phyloP scores from a whole-genome alignment of 2,888 invertebrate species.

The Agrilus biguttatus region DNA sequence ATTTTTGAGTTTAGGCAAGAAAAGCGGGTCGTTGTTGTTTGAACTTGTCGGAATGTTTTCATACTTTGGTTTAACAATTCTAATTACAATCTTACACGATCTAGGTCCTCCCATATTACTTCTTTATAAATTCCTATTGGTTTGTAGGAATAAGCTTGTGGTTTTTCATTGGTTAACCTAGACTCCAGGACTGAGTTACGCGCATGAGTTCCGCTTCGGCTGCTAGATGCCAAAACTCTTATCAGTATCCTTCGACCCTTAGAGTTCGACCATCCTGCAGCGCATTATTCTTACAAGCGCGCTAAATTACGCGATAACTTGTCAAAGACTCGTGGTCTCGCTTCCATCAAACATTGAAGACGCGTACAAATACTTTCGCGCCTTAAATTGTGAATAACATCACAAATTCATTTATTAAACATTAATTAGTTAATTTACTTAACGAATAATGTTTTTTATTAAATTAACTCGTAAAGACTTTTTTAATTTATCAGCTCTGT shows the following conservation, averaged over 20 bases:
- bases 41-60: conserved; percentile 5
- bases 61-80: conserved; percentile 26
- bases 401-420: no score
- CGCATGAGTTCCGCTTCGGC: conserved; percentile 27
- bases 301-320: conserved; percentile 18
- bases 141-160: conserved; percentile 27
- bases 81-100: conserved; percentile 32
- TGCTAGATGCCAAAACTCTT: conserved; percentile 20
- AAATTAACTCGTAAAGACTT: no score
- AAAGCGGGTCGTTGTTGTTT: not conserved
- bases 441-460: no score
- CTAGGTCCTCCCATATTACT: conserved; percentile 30
- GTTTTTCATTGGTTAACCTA: conserved; percentile 26
- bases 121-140: conserved; percentile 32
- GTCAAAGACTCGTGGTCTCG: conserved; percentile 6
- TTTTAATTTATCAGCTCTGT: no score
- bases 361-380: conserved; percentile 5
- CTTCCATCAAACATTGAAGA: conserved; percentile 1
- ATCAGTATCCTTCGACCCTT: conserved; percentile 23
- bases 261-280: conserved; percentile 16
- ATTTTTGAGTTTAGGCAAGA: not conserved
- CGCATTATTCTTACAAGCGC: conserved; percentile 7
- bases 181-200: conserved; percentile 19
- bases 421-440: no score
- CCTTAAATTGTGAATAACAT: no score